Evolutionary conservation across 2,888 invertebrate species (phyloP).

Genomic region (Lasioglossum figueresi): DNA sequence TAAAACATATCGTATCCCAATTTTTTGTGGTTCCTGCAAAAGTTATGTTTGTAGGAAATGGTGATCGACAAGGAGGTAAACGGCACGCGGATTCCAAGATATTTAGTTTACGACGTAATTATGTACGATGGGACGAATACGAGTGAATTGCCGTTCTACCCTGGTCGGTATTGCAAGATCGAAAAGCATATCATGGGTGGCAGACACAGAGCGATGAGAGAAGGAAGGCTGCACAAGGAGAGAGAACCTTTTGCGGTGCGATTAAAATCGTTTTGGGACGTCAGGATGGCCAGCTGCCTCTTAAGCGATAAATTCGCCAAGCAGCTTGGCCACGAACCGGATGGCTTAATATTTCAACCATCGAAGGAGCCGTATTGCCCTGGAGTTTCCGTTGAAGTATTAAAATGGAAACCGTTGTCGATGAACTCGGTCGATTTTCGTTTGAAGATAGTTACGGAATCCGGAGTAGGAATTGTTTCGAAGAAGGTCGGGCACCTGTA

Average conservation of each 20-base stretch:
- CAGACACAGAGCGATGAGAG: slow-evolving; percentile 90
- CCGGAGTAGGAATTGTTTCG: slow-evolving; percentile 89
- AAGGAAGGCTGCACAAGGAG: slow-evolving; percentile 90
- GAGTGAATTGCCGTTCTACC: slow-evolving; percentile 90
- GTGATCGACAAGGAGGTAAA: slow-evolving; percentile 94
- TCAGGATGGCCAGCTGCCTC: slow-evolving; percentile 89
- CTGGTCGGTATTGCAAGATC: slow-evolving; percentile 91
- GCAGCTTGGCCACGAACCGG: slow-evolving; percentile 96
- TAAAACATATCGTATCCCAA: neutral
- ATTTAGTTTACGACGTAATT: slow-evolving; percentile 97
- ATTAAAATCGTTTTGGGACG: slow-evolving; percentile 95
- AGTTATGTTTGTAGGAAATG: slow-evolving; percentile 91
- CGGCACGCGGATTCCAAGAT: slow-evolving; percentile 92
- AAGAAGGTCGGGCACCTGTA: slow-evolving; percentile 90
- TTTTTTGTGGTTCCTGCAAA: neutral
- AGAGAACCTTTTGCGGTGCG: slow-evolving; percentile 96
- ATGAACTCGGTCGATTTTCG: slow-evolving; percentile 98
- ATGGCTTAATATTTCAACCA: slow-evolving; percentile 99
- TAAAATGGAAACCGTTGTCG: slow-evolving; percentile 98
- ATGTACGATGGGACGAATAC: slow-evolving; percentile 92
- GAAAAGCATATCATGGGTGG: slow-evolving; percentile 88
- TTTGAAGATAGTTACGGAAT: slow-evolving; percentile 91
- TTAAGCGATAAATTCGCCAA: slow-evolving; percentile 94
- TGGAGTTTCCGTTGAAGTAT: slow-evolving; percentile 92
- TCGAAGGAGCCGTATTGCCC: slow-evolving; percentile 92